Conservation (phyloP, 2,113 vertebrate genomes). For the Pycnonotus jocosus region DNA sequence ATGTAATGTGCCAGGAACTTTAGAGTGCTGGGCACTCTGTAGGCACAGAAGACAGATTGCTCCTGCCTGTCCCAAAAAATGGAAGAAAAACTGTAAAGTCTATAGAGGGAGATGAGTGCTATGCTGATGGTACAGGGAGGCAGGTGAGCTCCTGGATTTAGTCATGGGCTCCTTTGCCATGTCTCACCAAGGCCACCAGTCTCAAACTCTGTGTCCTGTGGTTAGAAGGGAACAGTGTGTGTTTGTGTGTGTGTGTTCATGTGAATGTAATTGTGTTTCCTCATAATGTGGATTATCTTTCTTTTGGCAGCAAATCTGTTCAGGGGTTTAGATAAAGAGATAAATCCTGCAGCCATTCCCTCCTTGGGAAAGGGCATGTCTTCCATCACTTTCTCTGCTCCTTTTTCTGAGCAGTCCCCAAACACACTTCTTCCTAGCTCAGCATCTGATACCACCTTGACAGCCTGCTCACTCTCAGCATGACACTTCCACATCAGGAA, state of each 20-base stretch:
- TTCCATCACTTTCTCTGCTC: background rate
- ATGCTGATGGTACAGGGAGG: background rate
- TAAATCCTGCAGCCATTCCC: background rate
- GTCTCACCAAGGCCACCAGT: background rate
- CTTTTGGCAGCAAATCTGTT: conserved; percentile 21
- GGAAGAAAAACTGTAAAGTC: background rate
- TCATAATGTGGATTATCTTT: conserved; percentile 52
- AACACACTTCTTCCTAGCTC: background rate
- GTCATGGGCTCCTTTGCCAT: background rate
- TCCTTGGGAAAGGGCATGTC: background rate
- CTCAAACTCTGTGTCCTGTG: background rate
- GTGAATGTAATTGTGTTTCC: conserved; percentile 49
- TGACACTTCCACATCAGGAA: background rate
- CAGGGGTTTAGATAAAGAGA: conserved; percentile 31
- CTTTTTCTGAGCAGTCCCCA: background rate
- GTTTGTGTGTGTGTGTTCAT: conserved; percentile 46
- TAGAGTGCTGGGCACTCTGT: background rate
- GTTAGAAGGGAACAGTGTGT: conserved; percentile 10
- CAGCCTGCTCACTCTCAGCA: background rate
- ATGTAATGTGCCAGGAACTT: background rate
- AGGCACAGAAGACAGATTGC: background rate
- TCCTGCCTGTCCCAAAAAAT: background rate
- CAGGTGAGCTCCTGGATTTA: background rate
- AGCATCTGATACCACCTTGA: background rate
- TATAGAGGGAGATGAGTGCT: background rate